Evolutionary conservation across 2,797 vertebrate genomes (phyloP).

Genomic region (Artibeus jamaicensis): DNA sequence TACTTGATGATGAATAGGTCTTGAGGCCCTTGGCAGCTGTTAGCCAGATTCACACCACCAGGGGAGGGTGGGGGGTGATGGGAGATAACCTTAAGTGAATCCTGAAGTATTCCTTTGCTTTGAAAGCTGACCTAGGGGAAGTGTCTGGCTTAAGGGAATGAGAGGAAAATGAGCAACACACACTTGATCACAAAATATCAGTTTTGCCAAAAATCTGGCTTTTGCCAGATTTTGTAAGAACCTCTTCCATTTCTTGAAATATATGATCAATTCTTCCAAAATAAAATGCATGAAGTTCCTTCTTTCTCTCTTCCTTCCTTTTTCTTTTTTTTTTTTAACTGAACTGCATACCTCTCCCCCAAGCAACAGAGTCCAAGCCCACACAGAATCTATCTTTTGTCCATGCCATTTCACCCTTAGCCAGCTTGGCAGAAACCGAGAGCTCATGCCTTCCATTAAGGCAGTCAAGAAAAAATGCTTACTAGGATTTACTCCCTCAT

Average conservation of each 20-base stretch:
- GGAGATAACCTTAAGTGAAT: conserved; percentile 14
- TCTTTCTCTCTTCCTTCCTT: background rate
- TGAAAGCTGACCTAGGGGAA: conserved; percentile 10
- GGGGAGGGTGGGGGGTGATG: background rate
- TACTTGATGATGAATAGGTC: conserved; percentile 42
- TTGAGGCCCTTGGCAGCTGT: background rate
- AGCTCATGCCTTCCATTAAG: conserved; percentile 71
- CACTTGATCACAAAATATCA: background rate
- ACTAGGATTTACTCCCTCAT: conserved; percentile 71
- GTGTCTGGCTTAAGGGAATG: background rate
- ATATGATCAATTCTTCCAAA: conserved; percentile 4
- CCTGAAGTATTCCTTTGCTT: background rate
- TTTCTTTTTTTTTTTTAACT: background rate
- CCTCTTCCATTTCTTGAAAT: background rate
- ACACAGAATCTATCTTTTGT: conserved; percentile 62
- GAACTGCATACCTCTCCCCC: background rate
- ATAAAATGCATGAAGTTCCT: background rate
- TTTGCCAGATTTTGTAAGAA: conserved; percentile 7
- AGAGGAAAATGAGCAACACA: background rate
- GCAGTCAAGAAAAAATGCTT: conserved; percentile 66
- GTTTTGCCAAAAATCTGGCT: too few species aligned
- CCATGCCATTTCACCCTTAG: conserved; percentile 61
- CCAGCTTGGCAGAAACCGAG: conserved; percentile 56
- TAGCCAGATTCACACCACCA: background rate
- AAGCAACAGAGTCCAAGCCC: conserved; percentile 48